Base-by-base conservation (phyloP, 1,140 invertebrate genomes). In the Cryptotermes secundus region DNA sequence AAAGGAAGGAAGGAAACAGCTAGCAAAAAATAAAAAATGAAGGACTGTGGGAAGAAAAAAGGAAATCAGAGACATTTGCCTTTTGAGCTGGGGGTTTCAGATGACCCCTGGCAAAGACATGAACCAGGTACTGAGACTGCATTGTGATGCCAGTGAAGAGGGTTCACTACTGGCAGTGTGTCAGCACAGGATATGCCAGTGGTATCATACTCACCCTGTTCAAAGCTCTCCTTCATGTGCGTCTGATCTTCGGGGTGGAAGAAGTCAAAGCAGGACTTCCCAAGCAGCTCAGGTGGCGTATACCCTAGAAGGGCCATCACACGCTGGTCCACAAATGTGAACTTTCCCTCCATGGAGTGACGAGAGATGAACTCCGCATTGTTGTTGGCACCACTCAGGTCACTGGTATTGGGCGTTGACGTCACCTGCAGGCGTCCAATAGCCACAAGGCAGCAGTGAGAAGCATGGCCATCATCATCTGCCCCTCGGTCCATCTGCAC, bases 241-340 rank as follows among this genome's bases (percentile, higher is more conserved):
- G 94, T 95, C 88, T 97, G 95, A 90, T 99, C 98, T 88, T 99
- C 98, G 1, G 96, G 96, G 89, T 99, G 97, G 88, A 98, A 98
- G 89, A 98, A 99, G 86, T 99, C 98, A 89, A 98, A 99, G 89
- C 97, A 98, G 36, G 96, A 94, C 90, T 99, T 99, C 42, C 97
- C 97, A 42, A 99, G 91, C 85, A 99, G 92, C 89, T 99, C 98
- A 34, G 96, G 95, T 14, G 98, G 97, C 72, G 96, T 94, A 90
- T 99, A 98, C 24, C 97, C 98, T 45, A 99, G 91, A 85, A 99
- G 93, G 84, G 94, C 93, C 85, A 97, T 94, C 31, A 99, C 97
- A 87, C 97, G 94, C 90, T 99, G 98, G 90, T 99, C 98, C 34
- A 99, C 97, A 91, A 99, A 99, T n/a, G 98, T 97, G 89, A 99